A percentile compares a stretch with the other conserved stretches of the same genome.
Conservation (phyloP, 2,113 vertebrate genomes). For the Casuarius casuarius region DNA sequence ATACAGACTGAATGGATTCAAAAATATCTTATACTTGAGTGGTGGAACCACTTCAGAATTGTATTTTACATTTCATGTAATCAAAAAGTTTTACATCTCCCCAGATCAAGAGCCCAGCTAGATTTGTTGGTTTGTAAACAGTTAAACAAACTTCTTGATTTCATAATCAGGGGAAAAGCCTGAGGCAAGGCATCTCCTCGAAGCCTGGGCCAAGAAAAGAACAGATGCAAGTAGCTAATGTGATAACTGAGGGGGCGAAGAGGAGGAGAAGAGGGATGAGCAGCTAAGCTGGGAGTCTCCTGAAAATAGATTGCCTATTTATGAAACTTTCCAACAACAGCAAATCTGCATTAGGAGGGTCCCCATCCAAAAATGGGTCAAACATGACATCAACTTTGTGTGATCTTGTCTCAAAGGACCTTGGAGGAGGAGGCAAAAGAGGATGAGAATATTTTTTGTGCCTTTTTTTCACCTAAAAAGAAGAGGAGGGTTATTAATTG, state of each 20-base stretch:
- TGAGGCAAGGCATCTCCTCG: not conserved
- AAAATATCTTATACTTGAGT: not conserved
- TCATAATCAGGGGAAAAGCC: not conserved
- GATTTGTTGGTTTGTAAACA: not conserved
- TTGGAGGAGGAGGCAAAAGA: not conserved
- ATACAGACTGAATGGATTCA: not conserved
- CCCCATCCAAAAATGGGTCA: not conserved
- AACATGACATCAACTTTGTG: not conserved
- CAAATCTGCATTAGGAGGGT: not conserved
- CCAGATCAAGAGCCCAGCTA: not conserved
- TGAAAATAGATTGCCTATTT: not conserved
- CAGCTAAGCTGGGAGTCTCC: not conserved
- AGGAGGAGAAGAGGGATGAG: not conserved
- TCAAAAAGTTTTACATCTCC: not conserved
- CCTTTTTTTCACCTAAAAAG: not conserved
- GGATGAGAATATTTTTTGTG: not conserved
- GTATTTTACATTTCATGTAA: not conserved
- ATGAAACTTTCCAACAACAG: not conserved
- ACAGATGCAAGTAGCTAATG: accelerated
- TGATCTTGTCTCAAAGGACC: not conserved
- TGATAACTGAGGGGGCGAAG: not conserved
- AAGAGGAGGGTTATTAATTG: not conserved
- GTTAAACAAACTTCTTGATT: not conserved
- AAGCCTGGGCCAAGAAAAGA: not conserved
- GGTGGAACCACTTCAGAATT: not conserved